phyloP scores from a whole-genome alignment of 1,140 invertebrate genomes.

The Zaprionus nigranus region DNA sequence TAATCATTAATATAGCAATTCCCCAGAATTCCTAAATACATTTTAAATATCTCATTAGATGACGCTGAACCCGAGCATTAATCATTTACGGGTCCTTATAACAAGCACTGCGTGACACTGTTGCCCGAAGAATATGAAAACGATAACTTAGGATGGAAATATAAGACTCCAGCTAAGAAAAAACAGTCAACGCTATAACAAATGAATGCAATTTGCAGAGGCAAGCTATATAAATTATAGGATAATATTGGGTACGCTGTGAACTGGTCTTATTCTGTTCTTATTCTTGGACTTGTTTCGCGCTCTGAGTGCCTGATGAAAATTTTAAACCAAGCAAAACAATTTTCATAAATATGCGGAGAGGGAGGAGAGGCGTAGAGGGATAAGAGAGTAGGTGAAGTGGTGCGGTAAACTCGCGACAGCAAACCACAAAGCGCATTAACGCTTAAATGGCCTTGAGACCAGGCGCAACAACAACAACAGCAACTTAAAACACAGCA shows the following conservation, averaged over 20 bases:
- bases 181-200: slow-evolving; percentile 41
- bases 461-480: slow-evolving; percentile 15
- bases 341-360: slow-evolving; percentile 73
- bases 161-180: slow-evolving; percentile 29
- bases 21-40: neutral
- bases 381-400: slow-evolving; percentile 25
- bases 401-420: slow-evolving; percentile 21
- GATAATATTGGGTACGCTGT: slow-evolving; percentile 17
- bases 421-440: slow-evolving; percentile 50
- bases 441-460: slow-evolving; percentile 51
- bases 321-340: slow-evolving; percentile 67
- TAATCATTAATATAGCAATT: neutral
- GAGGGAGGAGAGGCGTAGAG: slow-evolving; percentile 37
- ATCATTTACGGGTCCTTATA: slow-evolving; percentile 3
- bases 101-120: neutral
- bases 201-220: slow-evolving; percentile 60
- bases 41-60: slow-evolving; percentile 2
- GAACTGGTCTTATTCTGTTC: neutral
- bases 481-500: neutral
- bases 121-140: slow-evolving; percentile 48
- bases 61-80: neutral
- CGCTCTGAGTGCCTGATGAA: slow-evolving; percentile 63
- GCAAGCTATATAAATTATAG: slow-evolving; percentile 53
- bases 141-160: slow-evolving; percentile 14
- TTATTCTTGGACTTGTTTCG: slow-evolving; percentile 5